Base-by-base conservation (phyloP, 2,797 vertebrate genomes). In the Ctenopoma kingsleyae region DNA sequence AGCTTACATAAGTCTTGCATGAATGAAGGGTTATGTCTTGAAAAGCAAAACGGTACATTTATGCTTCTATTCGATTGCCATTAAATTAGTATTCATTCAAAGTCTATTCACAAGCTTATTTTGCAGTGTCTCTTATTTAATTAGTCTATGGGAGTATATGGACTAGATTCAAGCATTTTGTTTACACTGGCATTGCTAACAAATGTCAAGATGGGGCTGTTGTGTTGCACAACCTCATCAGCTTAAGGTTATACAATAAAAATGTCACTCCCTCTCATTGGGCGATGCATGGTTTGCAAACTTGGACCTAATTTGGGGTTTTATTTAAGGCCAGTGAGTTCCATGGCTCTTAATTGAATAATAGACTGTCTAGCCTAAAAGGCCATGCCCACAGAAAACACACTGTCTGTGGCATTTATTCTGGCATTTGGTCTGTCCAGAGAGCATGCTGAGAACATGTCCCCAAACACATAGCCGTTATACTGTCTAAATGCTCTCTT, bases 361-460 rank as follows among this genome's bases (percentile, higher is more conserved):
- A 84, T 68, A 70, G 63, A 81, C 64, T 59, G 72, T 86, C 82
- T 75, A 54, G 69, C 70, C 74, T 72, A 64, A 89, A 87, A 84
- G 73, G 67, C 66, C 78, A 81, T 56, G 54, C 64, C 63, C 36
- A 63, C 58, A 57, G 48, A 66, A 82, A 69, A 74, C 6, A 1
- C 65, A 60, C 40, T 50, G 82, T 85, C 77, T 77, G 70, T 85
- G 82, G 77, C 76, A 89, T 88, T 89, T 87, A 76, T 88, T 83
- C 54, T 81, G 63, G 72, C 81, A 83, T 86, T 84, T 82, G 38
- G 61, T 72, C 55, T 40, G 52, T 83, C 55, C 76, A 61, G 38
- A 79, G 74, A 74, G 74, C 40, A 56, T 27, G 58, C 61, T 61
- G 56, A 81, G 66, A 71, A 78, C 68, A 63, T 76, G 70, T 82